Base-by-base conservation (phyloP, 2,113 vertebrate genomes). In the Zeus faber region DNA sequence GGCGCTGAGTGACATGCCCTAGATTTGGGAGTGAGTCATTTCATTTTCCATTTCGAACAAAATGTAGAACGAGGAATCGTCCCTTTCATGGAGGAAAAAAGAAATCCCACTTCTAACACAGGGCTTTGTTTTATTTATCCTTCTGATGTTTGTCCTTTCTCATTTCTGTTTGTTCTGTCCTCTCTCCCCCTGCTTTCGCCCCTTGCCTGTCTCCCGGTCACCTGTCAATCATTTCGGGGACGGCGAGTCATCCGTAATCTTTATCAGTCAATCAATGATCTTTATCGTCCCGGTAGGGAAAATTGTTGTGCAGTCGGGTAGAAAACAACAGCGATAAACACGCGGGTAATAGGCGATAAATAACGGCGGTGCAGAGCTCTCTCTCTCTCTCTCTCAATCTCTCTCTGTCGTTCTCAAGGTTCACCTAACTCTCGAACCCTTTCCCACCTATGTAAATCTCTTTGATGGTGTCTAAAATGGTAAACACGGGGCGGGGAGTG, bases 1-100 rank as follows among this genome's bases (percentile, higher is more conserved):
- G 64, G 69, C 44, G 25, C 41, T 66, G 58, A 76, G 47, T 41
- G 68, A 69, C 62, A 49, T 71, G 73, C 55, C 69, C 76, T 69
- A 77, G 52, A 68, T 79, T 60, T 26, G 49, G 54, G 56, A 46
- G 43, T 75, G 76, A 77, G 37, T 79, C 67, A 73, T 66, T 67
- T 76, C 67, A 47, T 16, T 35, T 37, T 37, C 33, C 13, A n/a
- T 37, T 37, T 37, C 11, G 11, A 37, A 14, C 63, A 14, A 0
- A 17, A 24, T 31, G 26, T 35, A 31, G 17, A 70, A 6, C 39
- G 14, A 11, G 35, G 54, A 20, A 65, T 67, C 73, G 62, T 78
- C 79, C 75, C 72, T 64, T 75, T 72, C n/a, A 63, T 65, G 62
- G 69, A 17, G 21, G 27, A 17, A 35, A 53, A 54, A 16, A 63